A percentile compares a stretch with the other conserved stretches of the same genome.
These are phyloP conservation scores for Marasmarcha lunaedactyla DNA, from an alignment of 2,888 invertebrate genomes.

Conservation along the genomic window DNA sequence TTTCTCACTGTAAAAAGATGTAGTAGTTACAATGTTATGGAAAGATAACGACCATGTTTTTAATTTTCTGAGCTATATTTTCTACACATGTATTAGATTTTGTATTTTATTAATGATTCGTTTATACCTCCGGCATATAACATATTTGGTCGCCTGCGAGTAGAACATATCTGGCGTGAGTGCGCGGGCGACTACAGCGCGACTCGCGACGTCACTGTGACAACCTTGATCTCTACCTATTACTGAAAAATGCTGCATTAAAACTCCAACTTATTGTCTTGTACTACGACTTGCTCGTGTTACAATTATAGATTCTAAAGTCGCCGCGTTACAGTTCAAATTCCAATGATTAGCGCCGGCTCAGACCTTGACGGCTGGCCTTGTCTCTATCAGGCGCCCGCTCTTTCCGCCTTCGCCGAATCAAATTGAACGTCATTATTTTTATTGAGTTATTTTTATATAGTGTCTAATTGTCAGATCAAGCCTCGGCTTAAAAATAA, in stretches of 20 bases:
- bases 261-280: conserved; percentile 58
- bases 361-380: conserved; percentile 57
- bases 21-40: no score
- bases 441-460: conserved; percentile 30
- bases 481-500: conserved; percentile 2
- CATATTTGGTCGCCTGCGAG: no score
- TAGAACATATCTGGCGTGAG: no score
- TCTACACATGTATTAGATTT: no score
- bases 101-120: no score
- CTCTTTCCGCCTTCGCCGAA: conserved; percentile 68
- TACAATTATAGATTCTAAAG: conserved; percentile 23
- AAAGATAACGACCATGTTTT: no score
- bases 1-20: no score
- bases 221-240: conserved; percentile 62
- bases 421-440: conserved; percentile 58
- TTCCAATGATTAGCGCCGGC: conserved; percentile 8
- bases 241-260: conserved; percentile 66
- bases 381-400: conserved; percentile 60
- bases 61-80: no score
- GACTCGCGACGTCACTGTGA: not conserved
- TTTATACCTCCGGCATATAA: no score
- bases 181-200: not conserved
- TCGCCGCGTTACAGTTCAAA: conserved; percentile 22
- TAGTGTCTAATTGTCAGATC: not conserved
- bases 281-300: conserved; percentile 20